Base-by-base conservation (phyloP, 2,797 vertebrate genomes). In the Crax fasciolata region DNA sequence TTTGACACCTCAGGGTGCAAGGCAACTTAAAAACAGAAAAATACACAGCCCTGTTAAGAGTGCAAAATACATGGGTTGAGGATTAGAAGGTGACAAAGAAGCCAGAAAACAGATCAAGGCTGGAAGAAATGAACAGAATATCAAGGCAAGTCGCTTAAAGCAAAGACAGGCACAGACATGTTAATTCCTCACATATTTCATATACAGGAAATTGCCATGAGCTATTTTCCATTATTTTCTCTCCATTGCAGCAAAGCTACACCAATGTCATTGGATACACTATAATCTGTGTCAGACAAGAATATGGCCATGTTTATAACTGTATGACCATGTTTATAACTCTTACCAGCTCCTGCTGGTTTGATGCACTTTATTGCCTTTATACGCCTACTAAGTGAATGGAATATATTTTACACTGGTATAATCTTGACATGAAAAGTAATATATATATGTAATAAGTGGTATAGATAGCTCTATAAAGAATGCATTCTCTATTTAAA, bases 61-160 rank as follows among this genome's bases (percentile, higher is more conserved):
- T 66, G 16, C 24, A 73, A 86, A 81, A 75, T 58, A 12, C 2
- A 9, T 78, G 3, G 43, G 20, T 4, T 76, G 14, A 3, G 5
- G 8, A 62, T 57, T 54, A 87, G 54, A 21, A 5, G 0, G 2
- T 1, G 27, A 44, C 12, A 11, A 0, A 1, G 7, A 46, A 59
- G 73, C 1, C 4, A 65, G 19, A 55, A 35, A 70, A 49, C 7
- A 46, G 8, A 79, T 32, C 32, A 92, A 59, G 59, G 24, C 5
- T 75, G 18, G 15, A 82, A 57, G 35, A 46, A 75, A 52, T 62
- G 16, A 84, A 55, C 5, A 48, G 6, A 78, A 18, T 51, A 70
- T 44, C 12, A 84, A 54, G 14, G 16, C 4, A 61, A 76, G 24
- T 20, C 44, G 1, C 14, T 81, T 86, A 65, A 79, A 92, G 9